Evolutionary conservation across 2,113 vertebrate genomes (phyloP).

Genomic region (Campylomormyrus tamandua): DNA sequence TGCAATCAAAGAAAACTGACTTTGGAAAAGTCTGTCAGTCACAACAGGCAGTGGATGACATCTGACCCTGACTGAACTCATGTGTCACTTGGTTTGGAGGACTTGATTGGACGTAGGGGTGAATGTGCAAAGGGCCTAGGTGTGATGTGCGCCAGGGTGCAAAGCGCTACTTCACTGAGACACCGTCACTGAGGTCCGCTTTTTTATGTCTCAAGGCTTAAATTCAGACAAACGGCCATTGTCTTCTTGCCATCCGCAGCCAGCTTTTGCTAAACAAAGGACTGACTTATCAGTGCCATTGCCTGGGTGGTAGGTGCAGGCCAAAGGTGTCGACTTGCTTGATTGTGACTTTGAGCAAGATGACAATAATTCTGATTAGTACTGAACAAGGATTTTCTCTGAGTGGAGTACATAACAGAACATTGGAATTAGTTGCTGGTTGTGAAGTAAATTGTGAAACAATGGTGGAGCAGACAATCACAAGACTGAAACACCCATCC

Average conservation of each 20-base stretch:
- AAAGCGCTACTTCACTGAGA: background rate
- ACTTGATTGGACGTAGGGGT: background rate
- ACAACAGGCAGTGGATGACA: background rate
- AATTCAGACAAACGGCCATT: background rate
- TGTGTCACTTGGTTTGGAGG: background rate
- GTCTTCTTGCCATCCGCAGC: background rate
- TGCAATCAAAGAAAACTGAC: background rate
- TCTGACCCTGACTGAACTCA: background rate
- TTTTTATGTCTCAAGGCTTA: background rate
- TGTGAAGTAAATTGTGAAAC: background rate
- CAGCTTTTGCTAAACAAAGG: background rate
- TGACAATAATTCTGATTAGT: background rate
- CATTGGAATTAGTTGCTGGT: background rate
- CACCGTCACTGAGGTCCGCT: background rate
- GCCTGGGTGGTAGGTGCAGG: background rate
- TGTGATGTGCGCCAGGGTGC: background rate
- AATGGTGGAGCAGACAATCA: background rate
- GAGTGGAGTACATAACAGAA: background rate
- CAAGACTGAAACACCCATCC: background rate
- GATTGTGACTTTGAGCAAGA: background rate
- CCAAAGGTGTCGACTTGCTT: background rate
- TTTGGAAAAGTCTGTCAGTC: background rate
- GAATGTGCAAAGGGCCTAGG: background rate
- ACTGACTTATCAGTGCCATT: background rate
- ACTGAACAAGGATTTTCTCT: background rate